Conservation (phyloP, 2,113 vertebrate genomes). For the Apodemus sylvaticus region DNA sequence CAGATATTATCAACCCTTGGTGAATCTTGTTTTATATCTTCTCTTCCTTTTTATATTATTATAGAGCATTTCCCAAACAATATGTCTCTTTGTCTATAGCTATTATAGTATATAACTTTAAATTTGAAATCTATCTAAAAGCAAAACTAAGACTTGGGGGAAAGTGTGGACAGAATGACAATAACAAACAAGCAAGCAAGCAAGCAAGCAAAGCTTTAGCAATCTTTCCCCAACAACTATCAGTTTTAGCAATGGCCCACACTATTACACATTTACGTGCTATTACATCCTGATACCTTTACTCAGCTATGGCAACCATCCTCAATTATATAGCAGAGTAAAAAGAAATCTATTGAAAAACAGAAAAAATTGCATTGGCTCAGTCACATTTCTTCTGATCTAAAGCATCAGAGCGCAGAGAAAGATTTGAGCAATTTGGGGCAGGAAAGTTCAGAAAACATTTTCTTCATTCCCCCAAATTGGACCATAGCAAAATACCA, state of each 20-base stretch:
- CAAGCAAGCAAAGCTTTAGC: background rate
- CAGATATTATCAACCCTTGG: background rate
- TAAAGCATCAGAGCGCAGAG: background rate
- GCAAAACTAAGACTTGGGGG: background rate
- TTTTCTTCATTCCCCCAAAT: background rate
- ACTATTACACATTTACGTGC: background rate
- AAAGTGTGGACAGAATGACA: background rate
- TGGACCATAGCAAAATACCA: background rate
- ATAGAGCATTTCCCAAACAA: background rate
- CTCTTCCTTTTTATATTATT: background rate
- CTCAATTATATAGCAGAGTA: background rate
- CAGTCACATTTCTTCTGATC: too few relatives aligned
- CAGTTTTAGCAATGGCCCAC: background rate
- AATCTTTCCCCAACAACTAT: background rate
- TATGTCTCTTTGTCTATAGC: background rate
- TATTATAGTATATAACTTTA: background rate
- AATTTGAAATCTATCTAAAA: background rate
- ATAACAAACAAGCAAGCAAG: background rate
- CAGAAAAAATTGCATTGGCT: background rate
- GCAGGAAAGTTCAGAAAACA: background rate
- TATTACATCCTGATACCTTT: background rate
- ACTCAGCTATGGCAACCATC: background rate
- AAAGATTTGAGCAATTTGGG: background rate
- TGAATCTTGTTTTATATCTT: background rate
- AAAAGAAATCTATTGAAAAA: background rate